phyloP scores from a whole-genome alignment of 92 coral and sea anemone genomes.

The Plumapathes pennacea region DNA sequence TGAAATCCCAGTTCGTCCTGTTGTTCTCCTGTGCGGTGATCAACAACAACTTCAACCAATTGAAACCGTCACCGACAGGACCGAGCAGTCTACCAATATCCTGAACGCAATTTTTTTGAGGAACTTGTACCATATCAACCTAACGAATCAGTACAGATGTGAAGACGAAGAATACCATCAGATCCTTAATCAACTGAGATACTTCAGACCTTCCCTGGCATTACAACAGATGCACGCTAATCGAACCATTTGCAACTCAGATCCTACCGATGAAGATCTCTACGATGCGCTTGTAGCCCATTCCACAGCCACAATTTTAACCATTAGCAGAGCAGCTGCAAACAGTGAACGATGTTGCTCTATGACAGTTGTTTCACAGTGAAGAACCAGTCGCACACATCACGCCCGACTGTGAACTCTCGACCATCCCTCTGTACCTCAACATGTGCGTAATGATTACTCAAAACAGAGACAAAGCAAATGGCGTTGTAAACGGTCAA shows the following conservation, averaged over 20 bases:
- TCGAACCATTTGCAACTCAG: too few relatives aligned
- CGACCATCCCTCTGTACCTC: not conserved
- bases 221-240: not conserved
- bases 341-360: not conserved
- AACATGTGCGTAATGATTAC: conserved; percentile 1
- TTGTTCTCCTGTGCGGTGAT: not conserved
- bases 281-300: too few relatives aligned
- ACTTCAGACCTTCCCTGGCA: not conserved
- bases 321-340: not conserved
- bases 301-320: too few relatives aligned
- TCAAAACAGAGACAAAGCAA: conserved; percentile 5
- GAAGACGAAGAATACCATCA: not conserved
- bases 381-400: not conserved
- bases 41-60: not conserved
- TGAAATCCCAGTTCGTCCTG: not conserved
- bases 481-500: conserved; percentile 3
- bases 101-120: too few relatives aligned
- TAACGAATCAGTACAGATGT: not conserved
- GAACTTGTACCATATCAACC: not conserved
- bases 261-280: too few relatives aligned
- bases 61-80: too few relatives aligned
- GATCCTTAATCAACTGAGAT: not conserved
- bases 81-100: not conserved
- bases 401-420: not conserved
- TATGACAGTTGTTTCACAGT: not conserved